Conservation (phyloP, 30 jellyfish, hydroid and myxozoan species). For the Aurelia sp. region DNA sequence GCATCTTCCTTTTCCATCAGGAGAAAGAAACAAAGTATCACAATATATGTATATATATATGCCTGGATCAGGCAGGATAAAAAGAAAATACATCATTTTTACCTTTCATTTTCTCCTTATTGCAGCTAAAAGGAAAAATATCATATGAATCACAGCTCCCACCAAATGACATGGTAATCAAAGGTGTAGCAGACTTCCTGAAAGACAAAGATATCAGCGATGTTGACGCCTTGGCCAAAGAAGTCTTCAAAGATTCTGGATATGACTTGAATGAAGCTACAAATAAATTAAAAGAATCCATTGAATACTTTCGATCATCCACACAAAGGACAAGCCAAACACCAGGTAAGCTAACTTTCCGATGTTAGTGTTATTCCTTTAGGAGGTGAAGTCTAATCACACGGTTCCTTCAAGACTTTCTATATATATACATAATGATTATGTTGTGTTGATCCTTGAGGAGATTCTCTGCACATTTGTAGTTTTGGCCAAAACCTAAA, state of each 20-base stretch:
- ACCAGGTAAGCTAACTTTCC: background rate
- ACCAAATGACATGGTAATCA: slow-evolving; percentile 81
- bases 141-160: slow-evolving; percentile 70
- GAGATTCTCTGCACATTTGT: too few species aligned
- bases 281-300: slow-evolving; percentile 29
- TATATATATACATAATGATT: too few species aligned
- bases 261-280: slow-evolving; percentile 66
- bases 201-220: slow-evolving; percentile 55
- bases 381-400: too few species aligned
- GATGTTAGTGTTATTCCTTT: too few species aligned
- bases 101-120: background rate
- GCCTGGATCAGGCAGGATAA: too few species aligned
- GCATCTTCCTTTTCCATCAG: too few species aligned
- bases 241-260: slow-evolving; percentile 67
- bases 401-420: too few species aligned
- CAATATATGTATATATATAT: too few species aligned
- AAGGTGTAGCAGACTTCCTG: slow-evolving; percentile 87
- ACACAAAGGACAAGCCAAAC: slow-evolving; percentile 7
- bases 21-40: too few species aligned
- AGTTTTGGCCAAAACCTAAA: too few species aligned
- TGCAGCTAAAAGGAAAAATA: slow-evolving; percentile 58
- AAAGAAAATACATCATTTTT: too few species aligned
- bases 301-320: slow-evolving; percentile 13
- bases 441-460: too few species aligned
- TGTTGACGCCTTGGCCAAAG: slow-evolving; percentile 69